These are phyloP conservation scores for Escarpia spicata DNA, from an alignment of 2,888 invertebrate species.

Conservation along the genomic window DNA sequence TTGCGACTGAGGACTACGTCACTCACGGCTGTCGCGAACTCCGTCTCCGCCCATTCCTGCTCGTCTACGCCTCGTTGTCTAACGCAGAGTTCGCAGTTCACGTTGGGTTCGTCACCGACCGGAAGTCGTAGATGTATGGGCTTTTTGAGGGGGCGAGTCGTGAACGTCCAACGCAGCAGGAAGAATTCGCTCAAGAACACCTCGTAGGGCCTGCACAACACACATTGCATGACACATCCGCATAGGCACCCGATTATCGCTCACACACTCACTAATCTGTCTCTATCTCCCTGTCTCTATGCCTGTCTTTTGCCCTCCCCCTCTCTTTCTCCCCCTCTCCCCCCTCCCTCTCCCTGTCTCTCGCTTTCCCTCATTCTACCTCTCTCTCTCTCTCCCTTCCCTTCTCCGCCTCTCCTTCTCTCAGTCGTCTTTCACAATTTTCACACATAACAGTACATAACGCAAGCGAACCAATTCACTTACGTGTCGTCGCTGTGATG, in stretches of 20 bases:
- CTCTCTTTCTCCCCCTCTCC: too few relatives aligned
- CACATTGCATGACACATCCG: neutral
- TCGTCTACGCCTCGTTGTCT: constrained; percentile 22
- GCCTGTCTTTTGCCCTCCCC: too few relatives aligned
- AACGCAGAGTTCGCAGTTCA: neutral
- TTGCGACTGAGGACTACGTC: neutral
- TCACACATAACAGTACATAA: too few relatives aligned
- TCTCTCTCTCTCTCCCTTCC: too few relatives aligned
- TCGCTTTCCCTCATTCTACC: too few relatives aligned
- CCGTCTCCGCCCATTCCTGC: constrained; percentile 35
- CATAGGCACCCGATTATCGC: neutral
- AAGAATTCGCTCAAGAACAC: constrained; percentile 39
- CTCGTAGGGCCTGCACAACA: constrained; percentile 34
- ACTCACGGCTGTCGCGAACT: constrained; percentile 35
- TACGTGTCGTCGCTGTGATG: neutral
- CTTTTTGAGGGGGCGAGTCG: constrained; percentile 20
- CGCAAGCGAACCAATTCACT: neutral
- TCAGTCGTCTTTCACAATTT: too few relatives aligned
- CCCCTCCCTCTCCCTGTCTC: too few relatives aligned
- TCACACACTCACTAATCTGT: too few relatives aligned
- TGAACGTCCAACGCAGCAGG: constrained; percentile 30
- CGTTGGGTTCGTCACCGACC: neutral
- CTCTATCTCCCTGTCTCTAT: too few relatives aligned
- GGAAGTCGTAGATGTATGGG: constrained; percentile 17
- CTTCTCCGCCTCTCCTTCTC: too few relatives aligned